Evolutionary conservation across 2,797 vertebrate species (phyloP).

Genomic region (Mus minutoides): DNA sequence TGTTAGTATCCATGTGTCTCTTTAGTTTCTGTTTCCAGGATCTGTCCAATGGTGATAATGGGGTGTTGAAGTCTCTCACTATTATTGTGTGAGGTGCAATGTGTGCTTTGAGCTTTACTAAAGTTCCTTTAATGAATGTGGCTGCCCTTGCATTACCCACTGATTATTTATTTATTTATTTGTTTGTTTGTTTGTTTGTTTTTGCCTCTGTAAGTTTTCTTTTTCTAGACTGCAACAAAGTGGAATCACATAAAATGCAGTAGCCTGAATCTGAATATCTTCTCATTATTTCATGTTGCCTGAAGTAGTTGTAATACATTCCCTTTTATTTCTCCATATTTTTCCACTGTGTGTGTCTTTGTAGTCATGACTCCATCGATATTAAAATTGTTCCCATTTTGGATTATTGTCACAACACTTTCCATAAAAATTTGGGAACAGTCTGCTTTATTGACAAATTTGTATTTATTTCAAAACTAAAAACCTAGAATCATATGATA

Average conservation of each 20-base stretch:
- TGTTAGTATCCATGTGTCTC: no score
- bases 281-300: neutral
- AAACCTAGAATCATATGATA: slow-evolving; percentile 46
- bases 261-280: neutral
- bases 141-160: no score
- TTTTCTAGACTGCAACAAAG: slow-evolving; percentile 2
- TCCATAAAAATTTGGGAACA: neutral
- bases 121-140: no score
- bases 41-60: no score
- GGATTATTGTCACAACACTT: slow-evolving; percentile 18
- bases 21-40: no score
- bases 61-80: no score
- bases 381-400: neutral
- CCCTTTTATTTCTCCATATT: slow-evolving; percentile 12
- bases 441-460: neutral
- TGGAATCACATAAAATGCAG: neutral
- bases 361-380: neutral
- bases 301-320: neutral
- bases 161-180: no score
- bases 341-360: neutral
- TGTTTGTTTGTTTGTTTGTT: no score
- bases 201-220: neutral
- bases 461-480: slow-evolving; percentile 38
- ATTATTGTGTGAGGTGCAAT: no score
- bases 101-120: no score